Evolutionary conservation across 2,113 vertebrate species (phyloP).

Genomic region (Eudyptes chrysolophus): DNA sequence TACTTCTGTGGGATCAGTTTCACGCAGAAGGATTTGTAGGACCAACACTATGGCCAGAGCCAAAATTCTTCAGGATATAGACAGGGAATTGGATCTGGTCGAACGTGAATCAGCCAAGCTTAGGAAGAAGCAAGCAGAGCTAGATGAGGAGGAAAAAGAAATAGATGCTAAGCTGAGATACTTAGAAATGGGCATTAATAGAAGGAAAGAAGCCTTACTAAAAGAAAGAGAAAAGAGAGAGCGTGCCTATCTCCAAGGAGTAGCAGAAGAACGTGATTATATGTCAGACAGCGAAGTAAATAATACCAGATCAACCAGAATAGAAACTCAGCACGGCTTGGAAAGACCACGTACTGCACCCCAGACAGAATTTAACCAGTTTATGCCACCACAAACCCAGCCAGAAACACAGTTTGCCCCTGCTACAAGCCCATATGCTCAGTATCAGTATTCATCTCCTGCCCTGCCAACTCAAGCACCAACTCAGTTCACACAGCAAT

Average conservation of each 20-base stretch:
- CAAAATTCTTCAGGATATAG: slow-evolving; percentile 98
- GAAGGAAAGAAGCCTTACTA: slow-evolving; percentile 94
- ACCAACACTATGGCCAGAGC: slow-evolving; percentile 96
- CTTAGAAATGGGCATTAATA: slow-evolving; percentile 98
- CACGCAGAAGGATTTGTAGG: slow-evolving; percentile 91
- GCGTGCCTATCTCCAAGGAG: slow-evolving; percentile 95
- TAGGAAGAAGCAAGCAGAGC: slow-evolving; percentile 96
- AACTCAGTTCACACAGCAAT: slow-evolving; percentile 90
- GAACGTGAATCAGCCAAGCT: slow-evolving; percentile 98
- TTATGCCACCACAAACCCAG: slow-evolving; percentile 93
- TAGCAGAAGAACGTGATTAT: slow-evolving; percentile 97
- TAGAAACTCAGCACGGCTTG: slow-evolving; percentile 84
- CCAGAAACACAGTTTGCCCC: slow-evolving; percentile 91
- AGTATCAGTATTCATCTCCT: slow-evolving; percentile 90
- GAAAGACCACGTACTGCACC: slow-evolving; percentile 94
- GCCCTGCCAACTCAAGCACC: slow-evolving; percentile 89
- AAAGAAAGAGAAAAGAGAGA: slow-evolving; percentile 98
- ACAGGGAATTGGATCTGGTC: slow-evolving; percentile 95
- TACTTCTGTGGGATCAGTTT: slow-evolving; percentile 81
- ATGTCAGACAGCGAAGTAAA: slow-evolving; percentile 99
- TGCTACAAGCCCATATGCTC: slow-evolving; percentile 90
- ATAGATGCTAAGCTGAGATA: slow-evolving; percentile 98
- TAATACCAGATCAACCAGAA: slow-evolving; percentile 86
- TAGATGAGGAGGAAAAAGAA: slow-evolving; percentile 98
- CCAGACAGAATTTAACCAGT: slow-evolving; percentile 93